phyloP scores from a whole-genome alignment of 2,113 vertebrate genomes.

The Ophiodon elongatus region DNA sequence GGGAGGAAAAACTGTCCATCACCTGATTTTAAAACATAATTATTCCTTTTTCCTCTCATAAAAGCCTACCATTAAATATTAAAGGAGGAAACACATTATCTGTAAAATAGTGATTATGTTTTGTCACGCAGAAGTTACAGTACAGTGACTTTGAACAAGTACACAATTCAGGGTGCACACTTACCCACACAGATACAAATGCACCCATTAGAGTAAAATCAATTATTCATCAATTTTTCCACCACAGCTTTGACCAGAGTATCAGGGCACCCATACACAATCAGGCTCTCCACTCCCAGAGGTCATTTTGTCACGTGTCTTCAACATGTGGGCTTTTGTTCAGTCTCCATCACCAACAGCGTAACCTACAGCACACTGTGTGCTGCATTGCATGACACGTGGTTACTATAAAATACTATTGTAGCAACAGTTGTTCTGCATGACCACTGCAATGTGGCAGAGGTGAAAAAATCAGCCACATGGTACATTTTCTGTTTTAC shows the following conservation, averaged over 20 bases:
- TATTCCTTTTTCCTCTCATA: neutral
- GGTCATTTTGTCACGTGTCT: constrained; percentile 67
- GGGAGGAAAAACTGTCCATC: constrained; percentile 4
- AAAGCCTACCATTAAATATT: constrained; percentile 20
- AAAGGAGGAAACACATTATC: neutral
- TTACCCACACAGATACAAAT: constrained; percentile 49
- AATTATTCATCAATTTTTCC: constrained; percentile 78
- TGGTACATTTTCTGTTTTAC: neutral
- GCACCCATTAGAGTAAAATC: constrained; percentile 72
- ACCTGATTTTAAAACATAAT: constrained; percentile 15
- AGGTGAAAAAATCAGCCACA: neutral
- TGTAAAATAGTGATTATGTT: constrained; percentile 10
- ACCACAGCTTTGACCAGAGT: constrained; percentile 47
- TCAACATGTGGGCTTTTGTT: constrained; percentile 50
- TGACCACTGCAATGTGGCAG: neutral
- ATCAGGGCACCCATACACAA: constrained; percentile 13
- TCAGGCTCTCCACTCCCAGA: constrained; percentile 16
- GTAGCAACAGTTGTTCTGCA: neutral
- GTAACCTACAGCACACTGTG: neutral
- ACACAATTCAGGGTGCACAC: neutral
- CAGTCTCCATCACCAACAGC: neutral
- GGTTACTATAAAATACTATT: neutral
- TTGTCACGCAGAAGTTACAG: neutral
- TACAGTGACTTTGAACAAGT: constrained; percentile 15
- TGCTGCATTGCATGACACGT: constrained; percentile 17